Percentiles rank a stretch among this genome's conserved stretches.
These are phyloP conservation scores for Ephialtes manifestator DNA, from an alignment of 2,888 invertebrate genomes.

Conservation along the genomic window DNA sequence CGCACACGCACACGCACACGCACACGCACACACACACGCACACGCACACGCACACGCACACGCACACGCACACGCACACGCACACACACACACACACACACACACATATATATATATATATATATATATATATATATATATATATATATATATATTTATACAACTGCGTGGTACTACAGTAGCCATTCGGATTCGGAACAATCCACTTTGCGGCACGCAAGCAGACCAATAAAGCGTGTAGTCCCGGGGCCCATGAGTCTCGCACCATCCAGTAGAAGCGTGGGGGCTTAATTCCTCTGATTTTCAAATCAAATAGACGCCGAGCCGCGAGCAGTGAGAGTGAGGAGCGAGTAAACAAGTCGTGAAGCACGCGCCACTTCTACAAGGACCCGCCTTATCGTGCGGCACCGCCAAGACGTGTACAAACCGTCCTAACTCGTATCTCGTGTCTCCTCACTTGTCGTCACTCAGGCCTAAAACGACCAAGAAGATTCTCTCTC, in stretches of 20 bases:
- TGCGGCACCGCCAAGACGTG: slow-evolving; percentile 19
- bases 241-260: slow-evolving; percentile 40
- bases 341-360: slow-evolving; percentile 57
- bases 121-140: no score
- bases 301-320: slow-evolving; percentile 71
- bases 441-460: slow-evolving; percentile 26
- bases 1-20: no score
- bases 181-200: slow-evolving; percentile 63
- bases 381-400: neutral
- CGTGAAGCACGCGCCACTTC: slow-evolving; percentile 27
- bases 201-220: slow-evolving; percentile 73
- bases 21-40: no score
- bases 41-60: no score
- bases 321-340: slow-evolving; percentile 4
- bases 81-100: no score
- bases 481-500: neutral
- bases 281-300: slow-evolving; percentile 69
- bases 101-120: no score
- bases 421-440: slow-evolving; percentile 25
- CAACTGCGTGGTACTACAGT: slow-evolving; percentile 39
- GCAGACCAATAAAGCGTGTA: slow-evolving; percentile 61
- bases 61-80: no score
- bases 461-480: slow-evolving; percentile 6
- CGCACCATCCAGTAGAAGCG: slow-evolving; percentile 40
- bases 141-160: slow-evolving; percentile 29